These are phyloP conservation scores for Helogale parvula DNA, from an alignment of 2,113 vertebrate species.

Conservation along the genomic window DNA sequence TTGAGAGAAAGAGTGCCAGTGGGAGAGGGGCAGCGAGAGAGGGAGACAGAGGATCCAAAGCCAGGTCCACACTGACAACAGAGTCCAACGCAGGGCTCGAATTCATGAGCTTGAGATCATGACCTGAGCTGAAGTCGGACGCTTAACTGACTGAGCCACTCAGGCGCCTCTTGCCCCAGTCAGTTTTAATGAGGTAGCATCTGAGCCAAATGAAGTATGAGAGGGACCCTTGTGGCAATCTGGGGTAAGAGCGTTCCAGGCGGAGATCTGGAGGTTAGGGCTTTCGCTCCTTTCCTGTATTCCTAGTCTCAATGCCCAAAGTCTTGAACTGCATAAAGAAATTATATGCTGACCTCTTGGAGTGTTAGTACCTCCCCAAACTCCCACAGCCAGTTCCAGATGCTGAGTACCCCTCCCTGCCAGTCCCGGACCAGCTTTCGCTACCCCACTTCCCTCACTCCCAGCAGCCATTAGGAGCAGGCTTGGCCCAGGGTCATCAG, in stretches of 20 bases:
- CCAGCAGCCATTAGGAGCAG: not conserved
- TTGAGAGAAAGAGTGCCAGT: no score
- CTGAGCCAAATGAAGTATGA: not conserved
- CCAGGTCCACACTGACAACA: no score
- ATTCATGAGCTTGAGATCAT: no score
- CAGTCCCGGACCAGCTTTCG: not conserved
- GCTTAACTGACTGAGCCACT: no score
- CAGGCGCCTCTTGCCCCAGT: not conserved
- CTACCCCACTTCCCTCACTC: not conserved
- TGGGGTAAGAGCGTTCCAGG: not conserved
- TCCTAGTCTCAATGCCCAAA: not conserved
- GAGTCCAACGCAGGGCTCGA: no score
- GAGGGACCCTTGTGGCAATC: not conserved
- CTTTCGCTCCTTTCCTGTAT: not conserved
- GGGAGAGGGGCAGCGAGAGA: no score
- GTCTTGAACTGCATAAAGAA: conserved; percentile 6
- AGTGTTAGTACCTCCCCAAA: not conserved
- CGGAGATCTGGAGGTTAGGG: not conserved
- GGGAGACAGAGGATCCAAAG: no score
- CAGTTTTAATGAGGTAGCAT: not conserved
- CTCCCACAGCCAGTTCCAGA: not conserved
- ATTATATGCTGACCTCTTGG: not conserved
- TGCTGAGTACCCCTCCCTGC: not conserved
- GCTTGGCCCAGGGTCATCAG: not conserved
- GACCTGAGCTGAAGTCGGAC: no score